A percentile compares a stretch with the other conserved stretches of the same genome.
Conservation (phyloP, 2,797 vertebrate species). For the Gymnocypris eckloni region DNA sequence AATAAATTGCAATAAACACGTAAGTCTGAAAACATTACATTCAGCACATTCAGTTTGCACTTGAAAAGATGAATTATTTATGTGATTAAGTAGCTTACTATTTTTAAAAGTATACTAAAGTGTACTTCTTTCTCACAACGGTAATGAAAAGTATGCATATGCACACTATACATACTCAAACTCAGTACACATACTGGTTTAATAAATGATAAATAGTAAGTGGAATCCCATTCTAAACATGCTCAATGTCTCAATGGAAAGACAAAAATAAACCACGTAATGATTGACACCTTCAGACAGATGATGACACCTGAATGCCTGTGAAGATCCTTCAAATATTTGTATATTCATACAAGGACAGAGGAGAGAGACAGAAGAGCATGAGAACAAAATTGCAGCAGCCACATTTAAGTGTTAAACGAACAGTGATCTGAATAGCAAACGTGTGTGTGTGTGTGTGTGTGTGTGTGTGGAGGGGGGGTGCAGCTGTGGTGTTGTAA, state of each 20-base stretch:
- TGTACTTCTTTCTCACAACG: neutral
- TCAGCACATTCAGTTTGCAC: neutral
- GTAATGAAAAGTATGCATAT: neutral
- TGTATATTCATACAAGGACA: constrained; percentile 79
- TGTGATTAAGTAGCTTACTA: neutral
- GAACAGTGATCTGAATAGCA: constrained; percentile 53
- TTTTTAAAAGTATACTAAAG: neutral
- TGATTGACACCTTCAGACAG: constrained; percentile 52
- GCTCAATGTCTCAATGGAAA: neutral
- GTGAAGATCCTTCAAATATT: constrained; percentile 78
- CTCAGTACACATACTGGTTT: neutral
- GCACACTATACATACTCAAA: neutral
- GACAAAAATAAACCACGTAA: neutral
- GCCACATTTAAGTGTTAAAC: constrained; percentile 53
- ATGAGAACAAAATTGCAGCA: constrained; percentile 25
- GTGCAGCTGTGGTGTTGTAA: constrained; percentile 77
- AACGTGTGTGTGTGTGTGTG: constrained; percentile 7
- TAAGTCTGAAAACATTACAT: neutral
- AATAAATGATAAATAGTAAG: neutral
- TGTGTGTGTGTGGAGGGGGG: constrained; percentile 55
- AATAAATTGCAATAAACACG: no score
- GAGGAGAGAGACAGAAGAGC: constrained; percentile 35
- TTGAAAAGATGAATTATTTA: neutral
- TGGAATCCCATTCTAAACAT: neutral
- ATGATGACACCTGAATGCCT: constrained; percentile 51